Evolutionary conservation across 2,113 vertebrate species (phyloP).

Genomic region (Potamarius usumacintae): DNA sequence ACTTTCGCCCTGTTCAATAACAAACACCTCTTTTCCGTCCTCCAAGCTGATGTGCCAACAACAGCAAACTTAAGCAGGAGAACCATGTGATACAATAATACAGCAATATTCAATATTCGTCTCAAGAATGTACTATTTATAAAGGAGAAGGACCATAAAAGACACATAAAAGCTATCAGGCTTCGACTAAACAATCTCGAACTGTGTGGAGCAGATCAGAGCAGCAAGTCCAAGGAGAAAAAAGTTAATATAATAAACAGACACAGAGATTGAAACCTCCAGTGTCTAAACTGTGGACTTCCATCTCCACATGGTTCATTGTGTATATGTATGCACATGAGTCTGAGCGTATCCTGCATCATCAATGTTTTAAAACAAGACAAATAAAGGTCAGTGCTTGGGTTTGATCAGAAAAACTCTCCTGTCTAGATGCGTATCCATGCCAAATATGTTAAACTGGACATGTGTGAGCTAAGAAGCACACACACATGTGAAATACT

Average conservation of each 20-base stretch:
- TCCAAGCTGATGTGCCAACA: slow-evolving; percentile 20
- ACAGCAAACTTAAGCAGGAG: slow-evolving; percentile 32
- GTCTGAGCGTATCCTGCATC: slow-evolving; percentile 23
- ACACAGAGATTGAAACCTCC: slow-evolving; percentile 22
- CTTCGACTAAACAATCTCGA: slow-evolving; percentile 20
- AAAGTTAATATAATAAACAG: slow-evolving; percentile 20
- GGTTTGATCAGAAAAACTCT: slow-evolving; percentile 38
- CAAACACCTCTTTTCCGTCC: neutral
- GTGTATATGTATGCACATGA: slow-evolving; percentile 7
- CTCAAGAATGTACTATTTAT: slow-evolving; percentile 27
- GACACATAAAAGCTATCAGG: slow-evolving; percentile 19
- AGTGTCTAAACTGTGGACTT: slow-evolving; percentile 19
- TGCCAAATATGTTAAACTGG: slow-evolving; percentile 50
- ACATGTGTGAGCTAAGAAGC: slow-evolving; percentile 21
- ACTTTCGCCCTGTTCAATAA: slow-evolving; percentile 25
- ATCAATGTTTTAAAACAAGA: slow-evolving; percentile 42
- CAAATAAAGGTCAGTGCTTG: slow-evolving; percentile 33
- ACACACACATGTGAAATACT: slow-evolving; percentile 9
- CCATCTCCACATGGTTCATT: neutral
- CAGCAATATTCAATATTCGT: slow-evolving; percentile 29
- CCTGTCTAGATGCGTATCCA: slow-evolving; percentile 27
- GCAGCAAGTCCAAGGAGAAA: slow-evolving; percentile 23
- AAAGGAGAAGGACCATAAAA: slow-evolving; percentile 13
- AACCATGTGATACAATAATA: slow-evolving; percentile 21
- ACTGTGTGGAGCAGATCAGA: slow-evolving; percentile 27